A percentile compares a stretch with the other conserved stretches of the same genome.
phyloP scores from a whole-genome alignment of 1,140 invertebrate species.

The Myzus persicae region DNA sequence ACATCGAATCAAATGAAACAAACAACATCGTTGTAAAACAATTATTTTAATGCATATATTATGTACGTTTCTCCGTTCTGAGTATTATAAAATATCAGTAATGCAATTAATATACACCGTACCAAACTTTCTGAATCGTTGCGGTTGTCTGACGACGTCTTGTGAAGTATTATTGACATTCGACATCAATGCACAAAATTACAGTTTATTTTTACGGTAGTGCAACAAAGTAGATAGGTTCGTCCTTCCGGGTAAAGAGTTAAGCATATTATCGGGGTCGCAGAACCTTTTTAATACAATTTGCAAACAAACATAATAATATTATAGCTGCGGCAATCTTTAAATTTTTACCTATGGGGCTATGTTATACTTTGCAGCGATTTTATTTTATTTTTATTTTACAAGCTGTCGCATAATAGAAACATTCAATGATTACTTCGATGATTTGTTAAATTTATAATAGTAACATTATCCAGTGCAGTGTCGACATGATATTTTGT shows the following conservation, averaged over 20 bases:
- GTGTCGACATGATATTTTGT: too few relatives aligned
- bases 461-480: too few relatives aligned
- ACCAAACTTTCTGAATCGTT: neutral
- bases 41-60: neutral
- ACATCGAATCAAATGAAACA: too few relatives aligned
- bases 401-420: too few relatives aligned
- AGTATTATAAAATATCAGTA: neutral
- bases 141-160: neutral
- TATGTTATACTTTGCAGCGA: too few relatives aligned
- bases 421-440: too few relatives aligned
- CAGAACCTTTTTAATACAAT: neutral
- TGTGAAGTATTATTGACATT: neutral
- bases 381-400: too few relatives aligned
- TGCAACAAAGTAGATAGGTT: neutral
- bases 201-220: neutral
- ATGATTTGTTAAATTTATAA: too few relatives aligned
- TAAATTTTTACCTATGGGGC: too few relatives aligned
- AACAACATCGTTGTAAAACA: neutral
- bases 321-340: neutral
- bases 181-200: neutral
- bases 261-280: neutral
- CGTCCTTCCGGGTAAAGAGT: neutral
- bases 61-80: neutral
- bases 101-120: neutral
- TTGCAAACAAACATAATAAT: neutral